phyloP scores from a whole-genome alignment of 2,113 vertebrate genomes.

The Prietella phreatophila region DNA sequence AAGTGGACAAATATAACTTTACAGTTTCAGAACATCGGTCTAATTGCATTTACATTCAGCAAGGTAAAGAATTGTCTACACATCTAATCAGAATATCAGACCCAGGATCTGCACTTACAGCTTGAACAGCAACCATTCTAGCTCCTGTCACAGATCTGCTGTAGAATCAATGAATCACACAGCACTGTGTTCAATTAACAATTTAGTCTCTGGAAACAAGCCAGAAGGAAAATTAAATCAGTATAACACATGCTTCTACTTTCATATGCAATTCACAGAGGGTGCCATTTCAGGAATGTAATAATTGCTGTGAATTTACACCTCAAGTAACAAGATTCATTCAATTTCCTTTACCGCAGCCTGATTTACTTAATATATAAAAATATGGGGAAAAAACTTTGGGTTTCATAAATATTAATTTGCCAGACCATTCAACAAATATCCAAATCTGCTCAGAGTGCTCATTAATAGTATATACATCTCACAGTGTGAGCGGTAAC shows the following conservation, averaged over 20 bases:
- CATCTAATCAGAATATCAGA: constrained; percentile 30
- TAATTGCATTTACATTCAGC: not conserved
- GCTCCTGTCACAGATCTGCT: constrained; percentile 16
- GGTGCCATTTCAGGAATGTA: constrained; percentile 6
- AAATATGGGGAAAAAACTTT: not conserved
- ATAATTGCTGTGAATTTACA: constrained; percentile 36
- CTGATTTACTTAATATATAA: constrained; percentile 21
- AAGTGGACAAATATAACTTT: not conserved
- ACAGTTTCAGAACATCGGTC: not conserved
- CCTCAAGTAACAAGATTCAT: constrained; percentile 17
- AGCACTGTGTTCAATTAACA: constrained; percentile 28
- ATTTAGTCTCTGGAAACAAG: constrained; percentile 36
- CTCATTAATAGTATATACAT: not conserved
- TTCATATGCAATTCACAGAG: constrained; percentile 22
- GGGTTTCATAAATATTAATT: constrained; percentile 16
- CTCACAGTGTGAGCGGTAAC: not conserved
- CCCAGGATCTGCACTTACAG: constrained; percentile 13
- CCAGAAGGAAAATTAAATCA: constrained; percentile 29
- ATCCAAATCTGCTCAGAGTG: not conserved
- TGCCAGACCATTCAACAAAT: constrained; percentile 12
- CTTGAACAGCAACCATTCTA: constrained; percentile 3
- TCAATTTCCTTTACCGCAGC: constrained; percentile 9
- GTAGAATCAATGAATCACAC: constrained; percentile 30
- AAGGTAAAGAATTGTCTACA: constrained; percentile 11
- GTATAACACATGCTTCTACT: constrained; percentile 28